Base-by-base conservation (phyloP, 1,140 invertebrate species). In the Drosophila sp. region DNA sequence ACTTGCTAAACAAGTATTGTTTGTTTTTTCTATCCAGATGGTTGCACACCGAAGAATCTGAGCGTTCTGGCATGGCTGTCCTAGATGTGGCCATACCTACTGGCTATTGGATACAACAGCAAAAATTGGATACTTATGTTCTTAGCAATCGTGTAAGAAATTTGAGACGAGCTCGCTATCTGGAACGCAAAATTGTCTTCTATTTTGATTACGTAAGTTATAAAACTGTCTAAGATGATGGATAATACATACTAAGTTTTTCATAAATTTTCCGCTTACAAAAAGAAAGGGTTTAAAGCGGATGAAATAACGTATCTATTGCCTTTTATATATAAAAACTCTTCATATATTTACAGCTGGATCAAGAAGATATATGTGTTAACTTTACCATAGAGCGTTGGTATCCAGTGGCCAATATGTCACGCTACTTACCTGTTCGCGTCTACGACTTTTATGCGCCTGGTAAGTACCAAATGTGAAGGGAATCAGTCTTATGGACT, bases 401-500 rank as follows among this genome's bases (percentile, higher is more conserved):
- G 98, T 97, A 95, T 93, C 98, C 98, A 7, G 97, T 99, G 2
- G 98, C 98, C 11, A 99, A 99, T 92, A 97, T 98, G 96, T 98
- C 98, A 0, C 94, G 97, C 33, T 98, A 97, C 91, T 94, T 99
- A 72, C 95, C 97, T 3, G 95, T 98, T 55, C 94, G 97, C 76
- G 95, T 99, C 5, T 99, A 98, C 92, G 98, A 99, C 93, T 99
- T 98, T 89, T 99, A 99, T 93, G 96, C 98, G 66, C 98, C 98
- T 91, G 97, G 97, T 98, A 93, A 93, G 92, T 71, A 1, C 5
- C 17, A 23, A 2, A 47, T 7, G 25, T 47, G 1, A 47, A 10
- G 1, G 0, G 11, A 70, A 64, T 33, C 7, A 35, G 7, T 4
- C 3, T 66, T 17, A 17, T 17, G 17, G 17, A 17, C 17, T 17